These are phyloP conservation scores for Gastrophryne carolinensis DNA, from an alignment of 2,797 vertebrate species.

Conservation along the genomic window DNA sequence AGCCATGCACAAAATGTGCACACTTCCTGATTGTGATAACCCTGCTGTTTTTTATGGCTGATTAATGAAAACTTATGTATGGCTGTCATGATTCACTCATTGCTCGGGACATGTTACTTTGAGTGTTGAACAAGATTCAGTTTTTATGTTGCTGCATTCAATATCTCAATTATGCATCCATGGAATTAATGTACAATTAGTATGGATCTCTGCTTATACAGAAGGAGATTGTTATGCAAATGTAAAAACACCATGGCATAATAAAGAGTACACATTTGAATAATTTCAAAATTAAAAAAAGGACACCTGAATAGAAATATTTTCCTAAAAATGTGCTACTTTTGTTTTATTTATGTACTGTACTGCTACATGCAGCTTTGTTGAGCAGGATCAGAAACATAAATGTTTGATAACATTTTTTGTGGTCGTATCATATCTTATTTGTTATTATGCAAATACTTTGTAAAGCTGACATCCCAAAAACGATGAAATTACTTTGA, in stretches of 20 bases:
- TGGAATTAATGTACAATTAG: conserved; percentile 70
- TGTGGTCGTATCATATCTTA: no score
- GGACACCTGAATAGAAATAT: neutral
- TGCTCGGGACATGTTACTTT: conserved; percentile 62
- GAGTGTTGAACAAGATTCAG: conserved; percentile 63
- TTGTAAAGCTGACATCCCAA: no score
- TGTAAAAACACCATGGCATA: conserved; percentile 56
- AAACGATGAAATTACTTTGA: no score
- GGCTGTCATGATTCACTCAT: conserved; percentile 66
- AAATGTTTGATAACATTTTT: no score
- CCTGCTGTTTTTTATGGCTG: conserved; percentile 60
- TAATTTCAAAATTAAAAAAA: conserved; percentile 55
- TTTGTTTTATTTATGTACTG: neutral
- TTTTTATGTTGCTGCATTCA: conserved; percentile 61
- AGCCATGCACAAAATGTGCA: conserved; percentile 56
- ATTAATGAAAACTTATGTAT: conserved; percentile 66
- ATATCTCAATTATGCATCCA: conserved; percentile 70
- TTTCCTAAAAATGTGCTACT: neutral
- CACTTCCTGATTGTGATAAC: conserved; percentile 62
- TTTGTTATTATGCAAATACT: no score
- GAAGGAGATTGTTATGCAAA: conserved; percentile 66
- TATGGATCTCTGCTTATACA: conserved; percentile 60
- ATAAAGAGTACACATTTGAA: conserved; percentile 57
- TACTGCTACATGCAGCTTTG: conserved; percentile 46
- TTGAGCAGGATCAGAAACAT: no score